Base-by-base conservation (phyloP, 2,888 invertebrate genomes). In the Pocota personata region DNA sequence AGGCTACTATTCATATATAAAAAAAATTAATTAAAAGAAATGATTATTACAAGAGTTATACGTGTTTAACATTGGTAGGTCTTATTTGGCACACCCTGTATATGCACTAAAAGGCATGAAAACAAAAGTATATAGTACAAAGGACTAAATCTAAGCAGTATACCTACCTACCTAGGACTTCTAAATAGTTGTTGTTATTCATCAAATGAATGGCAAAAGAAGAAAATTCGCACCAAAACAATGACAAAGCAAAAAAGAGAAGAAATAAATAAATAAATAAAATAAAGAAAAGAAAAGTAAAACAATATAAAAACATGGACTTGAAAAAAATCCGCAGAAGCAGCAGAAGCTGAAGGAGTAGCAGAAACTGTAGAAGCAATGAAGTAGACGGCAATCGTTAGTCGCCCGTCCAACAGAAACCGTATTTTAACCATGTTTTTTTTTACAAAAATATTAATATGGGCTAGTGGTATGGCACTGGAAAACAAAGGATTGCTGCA, bases 381-480 rank as follows among this genome's bases (percentile, higher is more conserved):
- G 48, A 50, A 24, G 40, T 21, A 73, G 62, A 46, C 67, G 16
- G 10, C 57, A 55, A 55, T 79, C 62, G 64, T 79, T 79, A 72
- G 55, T 79, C 30, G 46, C 57, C 19, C 43, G 27, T 72, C 64
- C 55, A 57, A 64, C 78, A 79, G 78, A 62, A 79, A 64, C 37
- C 57, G 58, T 32, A 58, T 77, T 58, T 77, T 58, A 37, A 55
- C 24, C 50, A 50, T 55, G 30, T 35, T 46, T 43, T 35, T 50
- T 12, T 32, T 27, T 71, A 58, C 57, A 35, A 16, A 57, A 14
- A 46, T 24, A 60, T 16, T 58, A 73, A 40, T 16, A 48, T 48
- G 50, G 37, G 21, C 58, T 12, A 58, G 46, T 62, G 72, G 60
- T 58, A 62, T 50, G 12, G 50, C 37, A 60, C 35, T 46, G 24